Evolutionary conservation across 2,888 invertebrate genomes (phyloP), one percentile per base, ranked within the genome.

Genomic region (Sympetrum striolatum): DNA sequence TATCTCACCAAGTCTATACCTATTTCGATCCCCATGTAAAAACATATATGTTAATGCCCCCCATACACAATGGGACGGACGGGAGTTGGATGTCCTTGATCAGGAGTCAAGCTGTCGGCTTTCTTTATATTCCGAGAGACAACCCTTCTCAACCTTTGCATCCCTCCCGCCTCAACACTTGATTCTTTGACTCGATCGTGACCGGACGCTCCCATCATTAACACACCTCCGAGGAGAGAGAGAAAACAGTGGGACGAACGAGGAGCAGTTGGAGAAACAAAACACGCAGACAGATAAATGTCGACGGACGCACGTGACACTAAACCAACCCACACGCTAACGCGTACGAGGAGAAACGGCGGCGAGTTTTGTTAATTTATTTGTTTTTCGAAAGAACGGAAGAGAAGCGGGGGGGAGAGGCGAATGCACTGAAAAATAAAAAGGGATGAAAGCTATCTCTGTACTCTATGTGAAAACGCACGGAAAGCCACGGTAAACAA

Each of bases 31-130:
- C 31, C 60, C 60, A 86, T 86, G 86, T 86, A 60, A 86, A 86
- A 86, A 86, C 60, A 86, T 86, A 86, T 86, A 86, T 86, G 86
- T 60, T 86, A 86, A 86, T 86, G 22, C 37, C 12, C 82, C 82
- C 60, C 86, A 86, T 39, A 86, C 58, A 86, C 86, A 86, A 86
- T 64, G 39, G 73, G 37, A 60, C 60, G 60, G 60, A 86, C 60
- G 60, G 60, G 39, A 37, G 37, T 86, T 60, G 31, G n/a, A 64
- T 64, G 86, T 60, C 86, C 86, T 86, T 86, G 86, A 86, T 25
- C 35, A 64, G 86, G 60, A 86, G 86, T 86, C 86, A 60, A 82
- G 82, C 44, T 44, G 81, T 60, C 86, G 86, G 64, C 58, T 86
- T 12, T 31, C 86, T 53, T 53, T 53, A 86, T 86, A 86, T 86